These are phyloP conservation scores for Andrena bucephala DNA, from an alignment of 2,888 invertebrate genomes.

Conservation along the genomic window DNA sequence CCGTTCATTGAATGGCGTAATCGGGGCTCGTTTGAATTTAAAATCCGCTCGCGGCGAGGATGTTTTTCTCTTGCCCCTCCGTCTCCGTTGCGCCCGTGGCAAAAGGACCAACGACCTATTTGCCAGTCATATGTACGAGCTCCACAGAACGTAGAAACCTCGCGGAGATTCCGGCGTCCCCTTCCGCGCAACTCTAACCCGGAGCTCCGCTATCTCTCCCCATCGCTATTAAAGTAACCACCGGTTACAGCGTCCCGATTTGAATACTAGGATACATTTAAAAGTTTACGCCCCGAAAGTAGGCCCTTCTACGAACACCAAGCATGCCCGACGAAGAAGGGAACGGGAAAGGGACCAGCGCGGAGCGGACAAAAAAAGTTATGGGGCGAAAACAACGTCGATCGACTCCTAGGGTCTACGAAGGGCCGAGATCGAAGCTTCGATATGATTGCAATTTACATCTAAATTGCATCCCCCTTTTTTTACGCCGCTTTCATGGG, in stretches of 20 bases:
- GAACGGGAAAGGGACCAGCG: neutral
- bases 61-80: constrained; percentile 6
- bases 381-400: constrained; percentile 38
- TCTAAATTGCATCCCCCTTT: constrained; percentile 66
- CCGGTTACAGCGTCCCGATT: constrained; percentile 51
- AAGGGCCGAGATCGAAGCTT: constrained; percentile 45
- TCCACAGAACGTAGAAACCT: constrained; percentile 26
- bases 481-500: constrained; percentile 32
- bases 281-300: constrained; percentile 41
- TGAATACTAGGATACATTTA: constrained; percentile 50
- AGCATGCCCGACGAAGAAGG: neutral
- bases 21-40: constrained; percentile 60
- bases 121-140: constrained; percentile 14
- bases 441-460: constrained; percentile 70
- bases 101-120: constrained; percentile 47
- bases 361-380: constrained; percentile 14
- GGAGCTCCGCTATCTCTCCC: constrained; percentile 41
- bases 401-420: constrained; percentile 30
- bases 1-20: constrained; percentile 52
- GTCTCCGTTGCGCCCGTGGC: neutral
- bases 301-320: constrained; percentile 2
- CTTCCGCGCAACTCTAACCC: constrained; percentile 13
- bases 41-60: constrained; percentile 38
- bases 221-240: constrained; percentile 60
- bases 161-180: constrained; percentile 44